These are phyloP conservation scores for Gulo gulo DNA, from an alignment of 2,113 vertebrate genomes.

Conservation along the genomic window DNA sequence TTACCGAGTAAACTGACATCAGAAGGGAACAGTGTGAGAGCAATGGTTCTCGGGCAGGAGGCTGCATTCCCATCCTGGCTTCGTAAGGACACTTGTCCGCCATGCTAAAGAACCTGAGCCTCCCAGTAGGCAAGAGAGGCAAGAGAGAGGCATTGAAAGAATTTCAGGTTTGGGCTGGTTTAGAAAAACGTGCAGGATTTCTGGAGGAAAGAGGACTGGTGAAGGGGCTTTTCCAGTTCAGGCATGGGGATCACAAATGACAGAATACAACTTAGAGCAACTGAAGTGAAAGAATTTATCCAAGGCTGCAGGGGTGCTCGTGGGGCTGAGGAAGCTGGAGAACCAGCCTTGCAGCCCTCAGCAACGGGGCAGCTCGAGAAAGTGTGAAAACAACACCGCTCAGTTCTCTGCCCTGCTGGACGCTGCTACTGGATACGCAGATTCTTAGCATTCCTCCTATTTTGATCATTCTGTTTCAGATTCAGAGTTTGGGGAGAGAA, in stretches of 20 bases:
- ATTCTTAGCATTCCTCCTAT: not conserved
- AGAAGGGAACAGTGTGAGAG: not conserved
- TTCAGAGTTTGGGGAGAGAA: not conserved
- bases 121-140: not conserved
- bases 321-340: not conserved
- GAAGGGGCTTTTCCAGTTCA: not conserved
- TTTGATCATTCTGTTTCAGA: not conserved
- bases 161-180: not conserved
- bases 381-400: not conserved
- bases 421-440: accelerated
- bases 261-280: not conserved
- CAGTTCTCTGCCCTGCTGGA: not conserved
- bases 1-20: not conserved
- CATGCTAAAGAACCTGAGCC: not conserved
- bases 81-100: not conserved
- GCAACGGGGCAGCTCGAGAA: not conserved
- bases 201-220: not conserved
- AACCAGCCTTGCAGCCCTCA: not conserved
- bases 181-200: not conserved
- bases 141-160: not conserved
- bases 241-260: not conserved
- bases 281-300: not conserved
- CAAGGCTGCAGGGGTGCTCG: not conserved
- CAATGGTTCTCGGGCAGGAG: not conserved
- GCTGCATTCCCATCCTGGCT: not conserved